Percentiles rank a stretch among this genome's conserved stretches.
Conservation (phyloP, 2,888 invertebrate species). For the Cantharis nigra region DNA sequence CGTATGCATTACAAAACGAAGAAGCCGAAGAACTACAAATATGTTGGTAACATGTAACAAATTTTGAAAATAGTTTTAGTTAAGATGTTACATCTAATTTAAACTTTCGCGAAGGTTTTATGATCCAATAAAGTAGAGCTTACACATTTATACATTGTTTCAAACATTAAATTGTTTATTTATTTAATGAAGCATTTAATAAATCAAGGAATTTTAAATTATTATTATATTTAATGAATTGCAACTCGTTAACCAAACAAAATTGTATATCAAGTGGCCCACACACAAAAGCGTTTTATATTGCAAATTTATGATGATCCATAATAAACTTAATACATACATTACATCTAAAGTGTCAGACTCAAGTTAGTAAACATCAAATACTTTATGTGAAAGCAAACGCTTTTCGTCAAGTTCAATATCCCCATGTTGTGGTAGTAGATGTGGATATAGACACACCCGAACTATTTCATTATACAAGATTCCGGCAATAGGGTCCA, state of each 20-base stretch:
- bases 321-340: conserved; percentile 1
- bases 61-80: not conserved
- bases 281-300: not conserved
- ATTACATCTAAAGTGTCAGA: not conserved
- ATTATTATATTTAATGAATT: not conserved
- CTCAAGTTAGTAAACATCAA: not conserved
- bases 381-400: conserved; percentile 5
- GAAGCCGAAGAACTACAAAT: not conserved
- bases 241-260: not conserved
- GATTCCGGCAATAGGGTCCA: conserved; percentile 14
- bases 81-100: not conserved
- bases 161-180: not conserved
- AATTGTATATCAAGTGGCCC: not conserved
- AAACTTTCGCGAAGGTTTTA: not conserved
- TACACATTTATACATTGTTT: not conserved
- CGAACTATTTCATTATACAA: conserved; percentile 36
- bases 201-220: not conserved
- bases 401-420: conserved; percentile 29
- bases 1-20: not conserved
- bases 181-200: not conserved
- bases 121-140: not conserved
- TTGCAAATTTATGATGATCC: not conserved
- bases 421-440: conserved; percentile 35
- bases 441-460: conserved; percentile 30
- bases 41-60: not conserved